phyloP scores from a whole-genome alignment of 2,888 invertebrate genomes.

The Acrocyrtus sp. region DNA sequence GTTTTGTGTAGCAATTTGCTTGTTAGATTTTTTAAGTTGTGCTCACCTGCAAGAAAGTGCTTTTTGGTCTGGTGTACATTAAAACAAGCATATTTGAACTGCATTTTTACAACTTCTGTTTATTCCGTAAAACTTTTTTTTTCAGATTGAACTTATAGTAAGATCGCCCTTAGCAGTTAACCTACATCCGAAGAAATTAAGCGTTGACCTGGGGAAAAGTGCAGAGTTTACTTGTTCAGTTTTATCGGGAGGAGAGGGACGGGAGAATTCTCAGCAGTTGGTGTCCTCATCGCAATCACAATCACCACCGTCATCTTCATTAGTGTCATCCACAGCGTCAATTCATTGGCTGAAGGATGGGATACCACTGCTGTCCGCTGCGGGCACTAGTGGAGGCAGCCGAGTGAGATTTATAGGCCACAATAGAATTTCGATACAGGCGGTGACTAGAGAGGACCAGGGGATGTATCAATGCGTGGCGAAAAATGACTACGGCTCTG shows the following conservation, averaged over 20 bases:
- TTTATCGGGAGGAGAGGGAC: constrained; percentile 62
- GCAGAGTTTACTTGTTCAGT: constrained; percentile 76
- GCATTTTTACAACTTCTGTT: constrained; percentile 6
- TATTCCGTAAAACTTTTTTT: not conserved
- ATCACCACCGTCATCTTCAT: constrained; percentile 64
- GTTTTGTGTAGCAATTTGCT: no score
- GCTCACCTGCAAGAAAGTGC: no score
- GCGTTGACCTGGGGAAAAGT: constrained; percentile 78
- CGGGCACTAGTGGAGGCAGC: constrained; percentile 71
- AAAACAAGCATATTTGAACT: no score
- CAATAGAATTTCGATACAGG: constrained; percentile 69
- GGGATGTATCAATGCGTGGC: constrained; percentile 76
- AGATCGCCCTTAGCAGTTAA: constrained; percentile 73
- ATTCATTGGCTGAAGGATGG: constrained; percentile 70
- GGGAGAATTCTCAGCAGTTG: constrained; percentile 50
- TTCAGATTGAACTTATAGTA: constrained; percentile 72
- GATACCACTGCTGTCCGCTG: constrained; percentile 62
- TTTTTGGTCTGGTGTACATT: no score
- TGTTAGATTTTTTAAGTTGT: no score
- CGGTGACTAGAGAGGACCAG: constrained; percentile 76
- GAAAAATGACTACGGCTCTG: constrained; percentile 73
- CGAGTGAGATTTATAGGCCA: constrained; percentile 73
- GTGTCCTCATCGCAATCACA: constrained; percentile 60
- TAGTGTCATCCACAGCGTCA: constrained; percentile 67
- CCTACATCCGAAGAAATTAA: constrained; percentile 74